These are phyloP conservation scores for Laspeyria flexula DNA, from an alignment of 2,888 invertebrate genomes.

Conservation along the genomic window DNA sequence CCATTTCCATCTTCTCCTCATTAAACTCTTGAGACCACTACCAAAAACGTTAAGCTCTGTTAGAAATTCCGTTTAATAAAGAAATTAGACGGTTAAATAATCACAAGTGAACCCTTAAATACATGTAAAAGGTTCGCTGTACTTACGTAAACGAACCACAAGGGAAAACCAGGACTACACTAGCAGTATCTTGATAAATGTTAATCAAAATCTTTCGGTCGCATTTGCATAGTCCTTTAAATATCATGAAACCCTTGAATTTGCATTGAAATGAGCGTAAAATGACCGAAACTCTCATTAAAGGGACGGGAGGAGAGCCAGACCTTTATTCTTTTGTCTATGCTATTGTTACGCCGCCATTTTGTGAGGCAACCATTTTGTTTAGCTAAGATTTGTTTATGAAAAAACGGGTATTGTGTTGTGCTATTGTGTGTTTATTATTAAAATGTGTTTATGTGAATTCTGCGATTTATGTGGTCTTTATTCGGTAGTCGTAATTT, in stretches of 20 bases:
- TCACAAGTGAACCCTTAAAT: neutral
- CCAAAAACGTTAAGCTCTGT: too few species aligned
- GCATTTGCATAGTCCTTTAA: conserved; percentile 78
- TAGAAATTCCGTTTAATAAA: too few species aligned
- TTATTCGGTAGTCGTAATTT: too few species aligned
- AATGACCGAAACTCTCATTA: conserved; percentile 80
- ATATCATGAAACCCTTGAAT: conserved; percentile 78
- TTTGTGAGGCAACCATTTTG: conserved; percentile 66
- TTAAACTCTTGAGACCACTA: too few species aligned
- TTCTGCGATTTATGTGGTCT: conserved; percentile 8
- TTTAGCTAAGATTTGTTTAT: conserved; percentile 63
- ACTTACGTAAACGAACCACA: conserved; percentile 1
- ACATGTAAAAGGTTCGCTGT: neutral
- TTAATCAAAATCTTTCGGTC: conserved; percentile 79
- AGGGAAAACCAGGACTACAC: conserved; percentile 15
- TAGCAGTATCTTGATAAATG: conserved; percentile 65
- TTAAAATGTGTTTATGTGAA: conserved; percentile 21
- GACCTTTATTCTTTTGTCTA: conserved; percentile 79
- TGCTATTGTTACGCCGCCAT: conserved; percentile 62
- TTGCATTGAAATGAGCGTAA: conserved; percentile 81
- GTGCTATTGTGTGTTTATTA: conserved; percentile 36
- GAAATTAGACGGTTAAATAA: too few species aligned
- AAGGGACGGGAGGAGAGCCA: conserved; percentile 62
- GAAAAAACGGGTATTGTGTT: conserved; percentile 58
- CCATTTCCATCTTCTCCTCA: too few species aligned